Percentiles rank a stretch among this genome's conserved stretches.
phyloP scores from a whole-genome alignment of 1,140 invertebrate genomes.

The Aporrectodea caliginosa region DNA sequence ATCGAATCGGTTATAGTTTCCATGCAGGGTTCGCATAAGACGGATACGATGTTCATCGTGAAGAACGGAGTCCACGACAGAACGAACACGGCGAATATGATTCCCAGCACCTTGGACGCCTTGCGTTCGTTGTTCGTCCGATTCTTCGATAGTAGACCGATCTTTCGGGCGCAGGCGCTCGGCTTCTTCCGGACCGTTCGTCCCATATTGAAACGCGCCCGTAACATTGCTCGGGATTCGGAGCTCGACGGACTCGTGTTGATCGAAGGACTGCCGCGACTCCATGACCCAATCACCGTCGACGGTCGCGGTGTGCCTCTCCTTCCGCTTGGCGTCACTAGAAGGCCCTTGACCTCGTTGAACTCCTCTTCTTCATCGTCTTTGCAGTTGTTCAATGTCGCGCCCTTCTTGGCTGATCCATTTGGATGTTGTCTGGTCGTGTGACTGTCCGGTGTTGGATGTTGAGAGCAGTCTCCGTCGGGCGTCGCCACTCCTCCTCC shows the following conservation, averaged over 20 bases:
- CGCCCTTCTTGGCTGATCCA: no score
- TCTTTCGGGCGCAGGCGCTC: slow-evolving; percentile 6
- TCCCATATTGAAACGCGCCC: background rate
- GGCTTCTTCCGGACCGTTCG: background rate
- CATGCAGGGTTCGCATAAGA: slow-evolving; percentile 42
- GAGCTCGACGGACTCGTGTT: background rate
- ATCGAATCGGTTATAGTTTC: slow-evolving; percentile 38
- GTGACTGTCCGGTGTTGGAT: no score
- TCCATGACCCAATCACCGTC: background rate
- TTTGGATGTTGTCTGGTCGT: no score
- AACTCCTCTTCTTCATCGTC: no score
- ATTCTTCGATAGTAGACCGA: slow-evolving; percentile 39
- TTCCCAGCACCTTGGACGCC: slow-evolving; percentile 52
- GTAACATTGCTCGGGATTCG: background rate
- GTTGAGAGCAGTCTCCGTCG: no score
- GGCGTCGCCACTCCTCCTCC: no score
- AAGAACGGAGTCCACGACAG: slow-evolving; percentile 55
- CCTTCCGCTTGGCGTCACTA: no score
- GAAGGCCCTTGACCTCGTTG: no score
- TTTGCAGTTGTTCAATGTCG: no score
- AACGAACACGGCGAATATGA: slow-evolving; percentile 54
- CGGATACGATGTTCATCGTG: slow-evolving; percentile 50
- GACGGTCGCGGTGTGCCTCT: no score
- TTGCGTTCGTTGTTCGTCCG: slow-evolving; percentile 50
- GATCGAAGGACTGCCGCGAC: background rate